Conservation (phyloP, 2,113 vertebrate species). For the Osmerus eperlanus region DNA sequence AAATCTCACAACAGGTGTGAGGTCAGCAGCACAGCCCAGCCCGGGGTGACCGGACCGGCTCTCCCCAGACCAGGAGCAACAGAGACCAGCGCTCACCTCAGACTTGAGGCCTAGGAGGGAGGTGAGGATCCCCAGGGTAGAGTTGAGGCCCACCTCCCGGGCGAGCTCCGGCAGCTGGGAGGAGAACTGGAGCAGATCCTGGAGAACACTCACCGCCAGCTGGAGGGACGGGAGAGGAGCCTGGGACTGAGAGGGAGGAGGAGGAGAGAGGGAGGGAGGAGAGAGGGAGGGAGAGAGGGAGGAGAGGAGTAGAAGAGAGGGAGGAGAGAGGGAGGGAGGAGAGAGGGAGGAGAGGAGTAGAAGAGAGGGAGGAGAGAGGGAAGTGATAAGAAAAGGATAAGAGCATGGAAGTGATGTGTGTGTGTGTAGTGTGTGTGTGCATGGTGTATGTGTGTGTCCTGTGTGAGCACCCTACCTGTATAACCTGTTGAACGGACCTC, state of each 20-base stretch:
- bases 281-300: neutral
- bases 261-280: slow-evolving; percentile 19
- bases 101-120: slow-evolving; percentile 83
- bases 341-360: too few species aligned
- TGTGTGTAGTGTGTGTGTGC: too few species aligned
- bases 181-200: slow-evolving; percentile 82
- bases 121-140: slow-evolving; percentile 83
- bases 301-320: too few species aligned
- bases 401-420: too few species aligned
- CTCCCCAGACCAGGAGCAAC: too few species aligned
- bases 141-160: slow-evolving; percentile 85
- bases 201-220: slow-evolving; percentile 77
- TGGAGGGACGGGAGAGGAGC: slow-evolving; percentile 79
- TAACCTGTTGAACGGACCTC: slow-evolving; percentile 82
- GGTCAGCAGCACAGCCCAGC: too few species aligned
- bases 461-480: slow-evolving; percentile 74
- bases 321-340: too few species aligned
- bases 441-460: neutral
- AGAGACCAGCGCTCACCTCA: slow-evolving; percentile 70
- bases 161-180: slow-evolving; percentile 80
- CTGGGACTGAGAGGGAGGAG: slow-evolving; percentile 73
- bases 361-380: too few species aligned
- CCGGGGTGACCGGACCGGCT: too few species aligned
- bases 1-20: too few species aligned
- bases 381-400: too few species aligned